Evolutionary conservation across 2,888 invertebrate species (phyloP).

Genomic region (Congeria kusceri): DNA sequence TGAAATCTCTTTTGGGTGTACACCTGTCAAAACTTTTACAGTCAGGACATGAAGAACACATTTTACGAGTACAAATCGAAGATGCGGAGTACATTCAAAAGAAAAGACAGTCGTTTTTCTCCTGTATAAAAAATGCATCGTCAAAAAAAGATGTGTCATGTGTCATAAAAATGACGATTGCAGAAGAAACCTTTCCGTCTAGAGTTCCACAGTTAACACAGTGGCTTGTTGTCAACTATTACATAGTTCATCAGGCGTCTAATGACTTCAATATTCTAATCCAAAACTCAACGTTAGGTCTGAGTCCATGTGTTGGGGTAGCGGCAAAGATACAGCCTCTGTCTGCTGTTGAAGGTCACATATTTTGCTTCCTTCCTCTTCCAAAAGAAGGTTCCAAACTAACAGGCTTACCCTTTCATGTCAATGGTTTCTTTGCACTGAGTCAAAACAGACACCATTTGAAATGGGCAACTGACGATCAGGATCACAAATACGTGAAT

Average conservation of each 20-base stretch:
- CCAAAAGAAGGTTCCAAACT: slow-evolving; percentile 70
- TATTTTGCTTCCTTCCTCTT: slow-evolving; percentile 82
- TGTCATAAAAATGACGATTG: neutral
- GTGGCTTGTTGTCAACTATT: slow-evolving; percentile 17
- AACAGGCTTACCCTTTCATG: slow-evolving; percentile 80
- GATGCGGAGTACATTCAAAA: neutral
- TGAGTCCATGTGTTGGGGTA: slow-evolving; percentile 27
- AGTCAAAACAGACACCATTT: slow-evolving; percentile 80
- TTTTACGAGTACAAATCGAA: neutral
- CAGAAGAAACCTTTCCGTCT: neutral
- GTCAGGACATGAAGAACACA: neutral
- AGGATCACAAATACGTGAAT: slow-evolving; percentile 40
- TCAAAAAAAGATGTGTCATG: slow-evolving; percentile 5
- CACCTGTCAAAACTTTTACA: neutral
- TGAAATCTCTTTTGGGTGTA: slow-evolving; percentile 52
- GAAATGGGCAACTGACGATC: slow-evolving; percentile 78
- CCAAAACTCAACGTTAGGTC: slow-evolving; percentile 5
- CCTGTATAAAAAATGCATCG: slow-evolving; percentile 3
- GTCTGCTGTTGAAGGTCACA: slow-evolving; percentile 67
- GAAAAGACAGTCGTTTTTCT: neutral
- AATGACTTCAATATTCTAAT: slow-evolving; percentile 5
- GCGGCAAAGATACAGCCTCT: slow-evolving; percentile 6
- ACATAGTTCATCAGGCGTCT: slow-evolving; percentile 4
- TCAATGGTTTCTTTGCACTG: slow-evolving; percentile 81
- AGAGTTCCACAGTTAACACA: neutral